Percentiles rank a stretch among this genome's conserved stretches.
phyloP scores from a whole-genome alignment of 2,797 vertebrate species.

The Cyclura pinguis region DNA sequence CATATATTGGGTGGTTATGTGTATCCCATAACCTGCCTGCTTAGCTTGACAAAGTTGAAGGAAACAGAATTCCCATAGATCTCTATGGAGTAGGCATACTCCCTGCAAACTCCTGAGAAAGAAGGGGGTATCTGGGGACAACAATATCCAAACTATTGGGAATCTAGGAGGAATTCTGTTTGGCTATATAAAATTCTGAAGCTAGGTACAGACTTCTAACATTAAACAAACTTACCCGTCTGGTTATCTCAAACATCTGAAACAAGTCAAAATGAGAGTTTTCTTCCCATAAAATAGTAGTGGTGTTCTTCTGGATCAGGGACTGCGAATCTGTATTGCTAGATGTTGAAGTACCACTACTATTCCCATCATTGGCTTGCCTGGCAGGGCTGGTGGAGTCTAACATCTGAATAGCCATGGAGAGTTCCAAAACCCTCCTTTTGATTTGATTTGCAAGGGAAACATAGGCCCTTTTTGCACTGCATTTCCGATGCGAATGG shows the following conservation, averaged over 20 bases:
- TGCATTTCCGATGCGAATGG: no score
- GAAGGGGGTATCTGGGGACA: no score
- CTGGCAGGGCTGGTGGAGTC: no score
- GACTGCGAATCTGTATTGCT: no score
- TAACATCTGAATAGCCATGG: no score
- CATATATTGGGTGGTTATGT: not conserved
- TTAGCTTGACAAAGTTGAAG: not conserved
- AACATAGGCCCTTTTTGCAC: no score
- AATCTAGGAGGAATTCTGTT: not conserved
- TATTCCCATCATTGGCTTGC: no score
- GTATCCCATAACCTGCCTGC: not conserved
- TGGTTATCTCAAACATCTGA: not conserved
- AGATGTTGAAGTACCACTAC: no score
- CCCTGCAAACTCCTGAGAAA: not conserved
- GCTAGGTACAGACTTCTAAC: not conserved
- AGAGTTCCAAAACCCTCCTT: no score
- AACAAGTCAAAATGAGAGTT: not conserved
- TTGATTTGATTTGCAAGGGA: not conserved
- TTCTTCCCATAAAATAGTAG: not conserved
- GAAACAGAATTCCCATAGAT: not conserved
- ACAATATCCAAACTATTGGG: no score
- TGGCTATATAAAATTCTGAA: not conserved
- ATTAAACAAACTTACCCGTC: not conserved
- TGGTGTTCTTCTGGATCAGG: not conserved
- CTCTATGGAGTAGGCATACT: not conserved